These are phyloP conservation scores for Sphaeridia pumilis DNA, from an alignment of 2,888 invertebrate species.

Conservation along the genomic window DNA sequence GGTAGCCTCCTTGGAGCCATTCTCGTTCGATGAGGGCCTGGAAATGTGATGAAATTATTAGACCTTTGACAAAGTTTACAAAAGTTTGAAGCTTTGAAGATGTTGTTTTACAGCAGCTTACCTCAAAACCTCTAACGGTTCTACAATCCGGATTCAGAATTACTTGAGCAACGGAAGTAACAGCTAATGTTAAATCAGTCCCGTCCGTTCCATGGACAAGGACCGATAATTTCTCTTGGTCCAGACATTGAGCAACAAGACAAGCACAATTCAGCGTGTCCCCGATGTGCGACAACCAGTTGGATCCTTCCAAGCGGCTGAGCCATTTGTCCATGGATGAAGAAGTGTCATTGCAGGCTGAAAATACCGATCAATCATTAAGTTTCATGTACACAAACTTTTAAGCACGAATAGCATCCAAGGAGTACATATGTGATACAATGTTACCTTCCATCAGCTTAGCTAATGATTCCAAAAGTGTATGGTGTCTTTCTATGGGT, in stretches of 20 bases:
- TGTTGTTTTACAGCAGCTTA: too few species aligned
- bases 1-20: slow-evolving; percentile 95
- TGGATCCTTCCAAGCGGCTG: slow-evolving; percentile 69
- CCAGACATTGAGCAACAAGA: slow-evolving; percentile 85
- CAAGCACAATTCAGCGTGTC: slow-evolving; percentile 87
- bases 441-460: slow-evolving; percentile 88
- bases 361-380: too few species aligned
- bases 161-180: slow-evolving; percentile 87
- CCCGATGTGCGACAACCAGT: slow-evolving; percentile 82
- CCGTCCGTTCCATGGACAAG: slow-evolving; percentile 89
- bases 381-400: too few species aligned
- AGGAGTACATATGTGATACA: too few species aligned
- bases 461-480: slow-evolving; percentile 69
- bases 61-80: too few species aligned
- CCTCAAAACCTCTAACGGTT: slow-evolving; percentile 72
- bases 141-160: slow-evolving; percentile 94
- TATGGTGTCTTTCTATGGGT: slow-evolving; percentile 66
- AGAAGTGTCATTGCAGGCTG: slow-evolving; percentile 80
- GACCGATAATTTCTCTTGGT: slow-evolving; percentile 79
- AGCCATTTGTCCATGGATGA: slow-evolving; percentile 88
- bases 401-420: too few species aligned
- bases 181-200: slow-evolving; percentile 79
- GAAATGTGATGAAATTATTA: too few species aligned
- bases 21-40: slow-evolving; percentile 93
- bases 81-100: too few species aligned